A percentile compares a stretch with the other conserved stretches of the same genome.
Conservation (phyloP, 2,113 vertebrate species). For the Odocoileus hemionus region DNA sequence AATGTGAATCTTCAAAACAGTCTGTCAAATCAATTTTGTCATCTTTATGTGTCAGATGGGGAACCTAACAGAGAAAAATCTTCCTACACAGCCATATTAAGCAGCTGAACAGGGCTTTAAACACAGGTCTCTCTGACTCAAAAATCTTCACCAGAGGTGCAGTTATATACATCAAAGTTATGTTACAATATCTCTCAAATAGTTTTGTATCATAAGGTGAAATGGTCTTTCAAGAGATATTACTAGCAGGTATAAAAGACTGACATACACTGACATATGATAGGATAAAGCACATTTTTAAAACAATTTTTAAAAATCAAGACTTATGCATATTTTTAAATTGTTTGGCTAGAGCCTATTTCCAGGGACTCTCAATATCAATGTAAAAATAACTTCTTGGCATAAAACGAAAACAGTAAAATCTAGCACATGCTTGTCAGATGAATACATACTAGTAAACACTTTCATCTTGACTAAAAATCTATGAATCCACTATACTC, state of each 20-base stretch:
- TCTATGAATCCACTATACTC: neutral
- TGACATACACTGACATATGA: neutral
- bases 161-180: neutral
- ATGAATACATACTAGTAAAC: neutral
- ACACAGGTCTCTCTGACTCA: neutral
- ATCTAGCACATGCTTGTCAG: neutral
- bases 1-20: neutral
- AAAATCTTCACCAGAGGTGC: neutral
- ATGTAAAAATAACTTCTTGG: neutral
- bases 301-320: neutral
- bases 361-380: neutral
- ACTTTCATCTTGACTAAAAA: neutral
- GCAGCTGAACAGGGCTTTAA: neutral
- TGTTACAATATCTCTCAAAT: neutral
- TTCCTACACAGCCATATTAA: neutral
- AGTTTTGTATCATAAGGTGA: neutral
- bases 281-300: neutral
- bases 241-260: neutral
- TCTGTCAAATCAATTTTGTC: neutral
- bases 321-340: neutral
- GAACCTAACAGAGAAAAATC: neutral
- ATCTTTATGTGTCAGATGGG: neutral
- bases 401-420: neutral
- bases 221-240: neutral
- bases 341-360: neutral